These are phyloP conservation scores for Stegana nigrithorax DNA, from an alignment of 2,888 invertebrate species.

Conservation along the genomic window DNA sequence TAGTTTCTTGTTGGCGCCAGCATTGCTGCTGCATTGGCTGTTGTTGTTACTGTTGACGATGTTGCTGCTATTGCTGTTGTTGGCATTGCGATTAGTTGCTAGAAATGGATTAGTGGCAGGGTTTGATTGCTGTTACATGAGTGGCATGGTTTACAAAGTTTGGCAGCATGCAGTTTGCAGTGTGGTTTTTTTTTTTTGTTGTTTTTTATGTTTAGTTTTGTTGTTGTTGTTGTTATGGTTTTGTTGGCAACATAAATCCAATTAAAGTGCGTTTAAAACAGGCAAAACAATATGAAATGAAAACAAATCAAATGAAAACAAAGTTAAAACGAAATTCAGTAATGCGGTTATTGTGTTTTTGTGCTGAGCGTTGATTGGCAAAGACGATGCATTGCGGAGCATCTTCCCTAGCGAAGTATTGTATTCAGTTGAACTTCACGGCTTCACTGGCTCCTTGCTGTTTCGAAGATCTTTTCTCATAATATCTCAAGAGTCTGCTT, in stretches of 20 bases:
- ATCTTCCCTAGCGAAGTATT: too few species aligned
- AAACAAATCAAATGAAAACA: too few species aligned
- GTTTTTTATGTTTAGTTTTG: slow-evolving; percentile 16
- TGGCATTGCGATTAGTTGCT: slow-evolving; percentile 58
- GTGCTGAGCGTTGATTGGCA: too few species aligned
- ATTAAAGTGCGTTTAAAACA: background rate
- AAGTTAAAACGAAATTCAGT: too few species aligned
- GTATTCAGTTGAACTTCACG: too few species aligned
- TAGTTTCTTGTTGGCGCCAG: slow-evolving; percentile 51
- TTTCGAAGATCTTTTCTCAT: too few species aligned
- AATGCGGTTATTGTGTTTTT: too few species aligned
- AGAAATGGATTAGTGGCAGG: slow-evolving; percentile 67
- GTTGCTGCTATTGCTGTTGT: slow-evolving; percentile 37
- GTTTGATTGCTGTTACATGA: slow-evolving; percentile 56
- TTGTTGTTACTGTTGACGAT: slow-evolving; percentile 30
- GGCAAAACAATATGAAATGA: slow-evolving; percentile 36
- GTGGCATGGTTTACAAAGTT: slow-evolving; percentile 16
- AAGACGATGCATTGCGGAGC: too few species aligned
- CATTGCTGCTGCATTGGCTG: slow-evolving; percentile 30
- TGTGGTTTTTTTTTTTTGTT: slow-evolving; percentile 34
- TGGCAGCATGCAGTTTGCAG: slow-evolving; percentile 31
- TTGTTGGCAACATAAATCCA: slow-evolving; percentile 8
- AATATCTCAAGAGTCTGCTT: too few species aligned
- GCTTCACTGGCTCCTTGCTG: too few species aligned
- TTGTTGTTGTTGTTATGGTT: slow-evolving; percentile 23